Evolutionary conservation across 2,797 vertebrate genomes (phyloP), one percentile per base, ranked within the genome.

Genomic region (Sebastes steindachneri): DNA sequence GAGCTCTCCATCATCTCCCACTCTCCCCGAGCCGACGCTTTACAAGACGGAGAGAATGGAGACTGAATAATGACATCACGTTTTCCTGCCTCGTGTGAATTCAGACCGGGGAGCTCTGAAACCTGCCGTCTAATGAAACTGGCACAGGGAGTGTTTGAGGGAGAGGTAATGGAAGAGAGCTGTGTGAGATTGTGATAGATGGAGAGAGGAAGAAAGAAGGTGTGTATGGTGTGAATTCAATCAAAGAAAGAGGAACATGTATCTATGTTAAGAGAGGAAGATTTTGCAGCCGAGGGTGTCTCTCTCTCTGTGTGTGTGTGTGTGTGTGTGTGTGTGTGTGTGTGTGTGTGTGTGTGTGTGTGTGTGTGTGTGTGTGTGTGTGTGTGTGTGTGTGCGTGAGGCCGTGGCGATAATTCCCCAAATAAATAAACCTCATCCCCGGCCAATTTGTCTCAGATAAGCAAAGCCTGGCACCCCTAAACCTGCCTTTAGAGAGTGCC

Each of bases 401-500:
- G 53, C 79, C 73, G 23, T n/a, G 26, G 33, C 1, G 53, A 77
- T 91, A 83, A 90, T 83, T 91, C 88, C 76, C 76, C 26, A 63
- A 88, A 88, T 90, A 92, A 88, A 92, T 90, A 89, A 90, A 84
- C 69, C 65, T 89, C 83, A 86, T 92, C 1, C 72, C 83, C 63
- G 70, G 82, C 74, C 83, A 91, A 90, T 94, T 92, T 92, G 88
- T 92, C 84, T 89, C 81, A 55, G 86, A 90, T 90, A 91, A 92
- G 79, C 81, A 84, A 75, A 14, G 77, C 75, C 82, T 92, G 88
- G 84, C 90, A 86, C 77, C 76, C 70, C 60, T 60, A 59, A 85
- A 84, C 21, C 73, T 59, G 69, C 78, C 68, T 67, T 67, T 14
- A 77, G 72, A 81, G 84, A 83, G 80, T 41, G 80, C 86, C 86